Evolutionary conservation across 2,113 vertebrate species (phyloP).

Genomic region (Pogonocichla stellata): DNA sequence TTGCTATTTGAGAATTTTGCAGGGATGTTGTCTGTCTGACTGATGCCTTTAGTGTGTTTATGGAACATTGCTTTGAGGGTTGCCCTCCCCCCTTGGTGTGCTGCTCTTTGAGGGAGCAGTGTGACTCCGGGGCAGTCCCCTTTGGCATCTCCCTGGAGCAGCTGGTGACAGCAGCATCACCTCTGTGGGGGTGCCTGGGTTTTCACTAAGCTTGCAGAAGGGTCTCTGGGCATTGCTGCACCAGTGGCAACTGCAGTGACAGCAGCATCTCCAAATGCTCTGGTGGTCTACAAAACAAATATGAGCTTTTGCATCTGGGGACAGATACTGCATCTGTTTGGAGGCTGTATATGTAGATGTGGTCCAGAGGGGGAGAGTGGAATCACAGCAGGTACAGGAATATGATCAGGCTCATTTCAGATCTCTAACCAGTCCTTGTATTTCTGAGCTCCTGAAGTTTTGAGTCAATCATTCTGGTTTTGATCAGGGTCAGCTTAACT

Average conservation of each 20-base stretch:
- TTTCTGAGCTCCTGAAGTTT: slow-evolving; percentile 9
- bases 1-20: neutral
- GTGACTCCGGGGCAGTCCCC: neutral
- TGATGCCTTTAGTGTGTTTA: neutral
- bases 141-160: accelerated
- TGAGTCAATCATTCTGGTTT: slow-evolving; percentile 42
- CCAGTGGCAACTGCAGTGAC: no score
- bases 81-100: accelerated
- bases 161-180: neutral
- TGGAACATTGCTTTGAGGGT: neutral
- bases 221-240: neutral
- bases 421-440: neutral
- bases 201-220: neutral
- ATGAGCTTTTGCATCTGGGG: neutral
- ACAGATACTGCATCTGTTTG: neutral
- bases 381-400: neutral
- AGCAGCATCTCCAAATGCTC: neutral
- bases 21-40: neutral
- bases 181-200: neutral
- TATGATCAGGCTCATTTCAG: neutral
- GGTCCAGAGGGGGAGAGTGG: neutral
- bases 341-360: neutral
- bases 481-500: slow-evolving; percentile 31
- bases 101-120: neutral
- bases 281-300: accelerated